These are phyloP conservation scores for Ditylenchus weischeri DNA, from an alignment of 2,888 invertebrate genomes.

Conservation along the genomic window DNA sequence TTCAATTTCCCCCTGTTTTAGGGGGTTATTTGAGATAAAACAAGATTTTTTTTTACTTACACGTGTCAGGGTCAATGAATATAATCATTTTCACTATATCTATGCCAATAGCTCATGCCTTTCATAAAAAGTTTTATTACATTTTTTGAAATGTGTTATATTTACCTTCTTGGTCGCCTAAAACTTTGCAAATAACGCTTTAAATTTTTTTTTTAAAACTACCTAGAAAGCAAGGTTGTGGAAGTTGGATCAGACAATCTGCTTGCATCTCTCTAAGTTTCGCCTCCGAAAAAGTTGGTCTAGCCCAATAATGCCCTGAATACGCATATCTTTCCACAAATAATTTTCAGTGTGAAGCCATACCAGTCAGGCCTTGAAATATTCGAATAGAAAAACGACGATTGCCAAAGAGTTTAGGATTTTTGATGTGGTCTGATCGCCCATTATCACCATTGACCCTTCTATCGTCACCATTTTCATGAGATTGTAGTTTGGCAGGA, in stretches of 20 bases:
- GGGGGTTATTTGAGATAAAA: too few relatives aligned
- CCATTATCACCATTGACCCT: not conserved
- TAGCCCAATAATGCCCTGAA: constrained; percentile 5
- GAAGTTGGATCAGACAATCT: constrained; percentile 5
- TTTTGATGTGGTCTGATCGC: not conserved
- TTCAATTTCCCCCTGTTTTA: too few relatives aligned
- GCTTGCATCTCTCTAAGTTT: constrained; percentile 9
- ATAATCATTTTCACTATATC: too few relatives aligned
- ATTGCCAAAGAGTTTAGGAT: not conserved
- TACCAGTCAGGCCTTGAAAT: not conserved
- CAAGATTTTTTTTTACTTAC: too few relatives aligned
- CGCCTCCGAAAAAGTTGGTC: not conserved
- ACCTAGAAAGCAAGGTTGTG: constrained; percentile 8
- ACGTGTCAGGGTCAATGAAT: too few relatives aligned
- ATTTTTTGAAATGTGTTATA: too few relatives aligned
- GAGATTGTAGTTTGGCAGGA: not conserved
- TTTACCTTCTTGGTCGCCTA: too few relatives aligned
- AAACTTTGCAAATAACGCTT: not conserved
- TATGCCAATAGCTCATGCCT: too few relatives aligned
- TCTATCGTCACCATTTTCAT: not conserved
- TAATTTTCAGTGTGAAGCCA: too few relatives aligned
- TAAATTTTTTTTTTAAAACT: too few relatives aligned
- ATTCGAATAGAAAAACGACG: constrained; percentile 2
- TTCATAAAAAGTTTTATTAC: too few relatives aligned
- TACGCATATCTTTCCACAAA: too few relatives aligned